Conservation (phyloP, 2,797 vertebrate genomes). For the Allobates femoralis region DNA sequence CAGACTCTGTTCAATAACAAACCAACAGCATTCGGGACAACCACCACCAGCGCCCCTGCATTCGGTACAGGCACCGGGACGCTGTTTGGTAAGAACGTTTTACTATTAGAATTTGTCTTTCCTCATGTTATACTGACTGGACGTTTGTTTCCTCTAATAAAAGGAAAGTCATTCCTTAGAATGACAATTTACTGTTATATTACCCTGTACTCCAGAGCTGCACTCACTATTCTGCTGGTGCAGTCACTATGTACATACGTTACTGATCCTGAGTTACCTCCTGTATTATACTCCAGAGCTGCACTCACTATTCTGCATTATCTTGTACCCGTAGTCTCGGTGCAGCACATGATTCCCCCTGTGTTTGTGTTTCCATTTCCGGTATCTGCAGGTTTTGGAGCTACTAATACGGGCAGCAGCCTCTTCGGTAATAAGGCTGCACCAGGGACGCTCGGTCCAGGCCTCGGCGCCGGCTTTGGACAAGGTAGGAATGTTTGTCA, state of each 20-base stretch:
- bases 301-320: too few species aligned
- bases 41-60: conserved; percentile 91
- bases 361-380: not conserved
- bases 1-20: conserved; percentile 93
- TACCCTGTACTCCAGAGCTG: too few species aligned
- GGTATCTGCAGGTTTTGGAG: conserved; percentile 82
- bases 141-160: too few species aligned
- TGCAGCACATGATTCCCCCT: too few species aligned
- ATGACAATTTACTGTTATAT: too few species aligned
- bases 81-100: conserved; percentile 87
- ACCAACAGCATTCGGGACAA: conserved; percentile 87
- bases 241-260: too few species aligned
- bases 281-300: too few species aligned
- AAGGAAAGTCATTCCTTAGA: too few species aligned
- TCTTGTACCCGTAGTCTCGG: too few species aligned
- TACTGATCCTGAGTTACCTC: too few species aligned
- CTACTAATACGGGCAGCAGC: conserved; percentile 80
- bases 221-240: too few species aligned
- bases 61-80: conserved; percentile 87
- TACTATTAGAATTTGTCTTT: not conserved
- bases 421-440: conserved; percentile 91
- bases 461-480: conserved; percentile 88
- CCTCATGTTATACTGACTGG: too few species aligned
- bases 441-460: conserved; percentile 85
- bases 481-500: conserved; percentile 77